Percentiles rank a stretch among this genome's conserved stretches.
Evolutionary conservation across 2,888 invertebrate genomes (phyloP).

Genomic region (Stramonita haemastoma): DNA sequence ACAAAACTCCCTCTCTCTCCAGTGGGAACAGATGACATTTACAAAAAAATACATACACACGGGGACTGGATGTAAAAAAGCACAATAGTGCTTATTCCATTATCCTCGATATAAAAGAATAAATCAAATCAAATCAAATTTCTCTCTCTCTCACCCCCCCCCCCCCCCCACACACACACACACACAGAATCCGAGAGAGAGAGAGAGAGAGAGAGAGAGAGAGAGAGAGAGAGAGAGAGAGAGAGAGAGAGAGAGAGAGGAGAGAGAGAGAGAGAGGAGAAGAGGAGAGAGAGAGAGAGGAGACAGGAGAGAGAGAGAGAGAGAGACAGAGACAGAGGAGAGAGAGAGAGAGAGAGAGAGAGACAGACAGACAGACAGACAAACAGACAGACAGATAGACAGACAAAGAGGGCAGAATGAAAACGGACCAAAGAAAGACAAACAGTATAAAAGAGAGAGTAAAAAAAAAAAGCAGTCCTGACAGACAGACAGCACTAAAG

Average conservation of each 20-base stretch:
- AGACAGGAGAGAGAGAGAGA: neutral
- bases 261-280: neutral
- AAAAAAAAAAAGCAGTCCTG: neutral
- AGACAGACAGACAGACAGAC: neutral
- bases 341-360: neutral
- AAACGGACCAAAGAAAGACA: neutral
- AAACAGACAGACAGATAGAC: too few relatives aligned
- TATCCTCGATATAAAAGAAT: too few relatives aligned
- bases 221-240: neutral
- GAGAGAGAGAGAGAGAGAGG: neutral
- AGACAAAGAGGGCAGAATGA: neutral
- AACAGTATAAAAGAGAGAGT: neutral
- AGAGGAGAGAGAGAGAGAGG: neutral
- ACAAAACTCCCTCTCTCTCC: too few relatives aligned
- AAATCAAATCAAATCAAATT: too few relatives aligned
- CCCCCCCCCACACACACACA: neutral
- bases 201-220: neutral
- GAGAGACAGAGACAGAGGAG: neutral
- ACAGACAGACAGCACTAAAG: too few relatives aligned
- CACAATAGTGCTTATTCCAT: too few relatives aligned
- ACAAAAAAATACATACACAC: too few relatives aligned
- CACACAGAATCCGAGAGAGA: neutral
- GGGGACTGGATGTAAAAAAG: too few relatives aligned
- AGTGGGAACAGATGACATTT: too few relatives aligned
- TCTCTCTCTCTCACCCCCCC: too few relatives aligned